Conservation (phyloP, 2,113 vertebrate genomes). For the Oryzias javanicus region DNA sequence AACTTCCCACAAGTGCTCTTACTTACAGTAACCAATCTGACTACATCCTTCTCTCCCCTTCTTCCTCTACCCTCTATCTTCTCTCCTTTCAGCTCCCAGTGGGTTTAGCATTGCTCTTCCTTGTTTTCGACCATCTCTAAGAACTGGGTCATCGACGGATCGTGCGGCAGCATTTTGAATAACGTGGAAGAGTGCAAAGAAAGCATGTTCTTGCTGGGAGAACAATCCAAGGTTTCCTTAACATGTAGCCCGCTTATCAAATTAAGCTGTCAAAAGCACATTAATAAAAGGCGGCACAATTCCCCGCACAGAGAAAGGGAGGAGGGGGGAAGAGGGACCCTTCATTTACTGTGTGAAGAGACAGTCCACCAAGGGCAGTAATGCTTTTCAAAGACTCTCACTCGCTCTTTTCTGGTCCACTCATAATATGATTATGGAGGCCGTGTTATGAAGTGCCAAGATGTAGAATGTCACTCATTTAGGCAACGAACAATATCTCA, state of each 20-base stretch:
- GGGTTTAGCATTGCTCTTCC: constrained; percentile 71
- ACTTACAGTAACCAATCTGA: constrained; percentile 60
- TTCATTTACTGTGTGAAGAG: constrained; percentile 48
- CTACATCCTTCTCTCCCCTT: constrained; percentile 29
- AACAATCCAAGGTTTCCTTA: constrained; percentile 72
- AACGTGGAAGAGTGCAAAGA: constrained; percentile 47
- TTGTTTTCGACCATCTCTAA: constrained; percentile 78
- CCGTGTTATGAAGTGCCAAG: constrained; percentile 50
- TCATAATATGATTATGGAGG: constrained; percentile 62
- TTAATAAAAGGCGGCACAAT: constrained; percentile 72
- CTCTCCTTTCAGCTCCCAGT: constrained; percentile 62
- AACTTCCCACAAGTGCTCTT: constrained; percentile 69
- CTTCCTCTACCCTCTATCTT: constrained; percentile 47
- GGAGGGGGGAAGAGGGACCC: constrained; percentile 25
- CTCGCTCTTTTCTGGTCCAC: constrained; percentile 33
- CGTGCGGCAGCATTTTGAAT: constrained; percentile 74
- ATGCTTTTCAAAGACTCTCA: constrained; percentile 49
- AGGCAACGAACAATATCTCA: constrained; percentile 31
- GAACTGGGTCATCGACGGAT: constrained; percentile 81
- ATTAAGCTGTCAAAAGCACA: constrained; percentile 77
- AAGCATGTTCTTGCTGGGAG: constrained; percentile 56
- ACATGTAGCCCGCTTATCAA: constrained; percentile 76
- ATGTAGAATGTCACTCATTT: constrained; percentile 50
- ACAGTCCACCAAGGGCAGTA: constrained; percentile 54
- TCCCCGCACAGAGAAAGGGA: constrained; percentile 43